Evolutionary conservation across 2,113 vertebrate species (phyloP).

Genomic region (Oreochromis spilurus): DNA sequence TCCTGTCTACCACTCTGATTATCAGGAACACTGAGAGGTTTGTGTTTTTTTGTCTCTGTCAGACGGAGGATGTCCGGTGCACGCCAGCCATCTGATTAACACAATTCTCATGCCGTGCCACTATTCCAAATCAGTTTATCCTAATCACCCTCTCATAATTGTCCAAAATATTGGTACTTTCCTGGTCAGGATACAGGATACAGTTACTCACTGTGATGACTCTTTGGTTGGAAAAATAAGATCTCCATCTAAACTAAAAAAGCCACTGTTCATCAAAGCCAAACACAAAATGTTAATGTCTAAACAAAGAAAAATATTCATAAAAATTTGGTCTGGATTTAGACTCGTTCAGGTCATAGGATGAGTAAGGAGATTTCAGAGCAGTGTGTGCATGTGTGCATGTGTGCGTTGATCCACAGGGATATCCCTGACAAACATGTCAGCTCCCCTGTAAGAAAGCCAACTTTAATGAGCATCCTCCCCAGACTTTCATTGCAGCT

Average conservation of each 20-base stretch:
- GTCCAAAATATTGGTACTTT: conserved; percentile 24
- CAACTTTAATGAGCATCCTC: conserved; percentile 21
- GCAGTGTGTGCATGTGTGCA: neutral
- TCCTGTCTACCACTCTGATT: conserved; percentile 30
- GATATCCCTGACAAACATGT: conserved; percentile 9
- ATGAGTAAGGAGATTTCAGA: neutral
- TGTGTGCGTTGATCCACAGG: neutral
- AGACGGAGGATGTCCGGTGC: conserved; percentile 47
- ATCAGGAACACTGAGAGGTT: conserved; percentile 37
- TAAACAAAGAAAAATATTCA: neutral
- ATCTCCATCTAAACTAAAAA: neutral
- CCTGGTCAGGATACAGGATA: neutral
- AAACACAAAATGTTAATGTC: neutral
- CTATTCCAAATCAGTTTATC: conserved; percentile 52
- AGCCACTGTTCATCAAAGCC: neutral
- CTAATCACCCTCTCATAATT: conserved; percentile 24
- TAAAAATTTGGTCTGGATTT: neutral
- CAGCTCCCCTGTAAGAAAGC: neutral
- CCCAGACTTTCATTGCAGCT: neutral
- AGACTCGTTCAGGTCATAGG: neutral
- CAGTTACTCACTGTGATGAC: neutral
- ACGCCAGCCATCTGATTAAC: conserved; percentile 45
- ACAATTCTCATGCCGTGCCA: conserved; percentile 23
- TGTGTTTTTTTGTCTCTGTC: conserved; percentile 35
- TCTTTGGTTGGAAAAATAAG: neutral